Percentiles rank a stretch among this genome's conserved stretches.
These are phyloP conservation scores for Chymomyza costata DNA, from an alignment of 1,140 invertebrate species.

Conservation along the genomic window DNA sequence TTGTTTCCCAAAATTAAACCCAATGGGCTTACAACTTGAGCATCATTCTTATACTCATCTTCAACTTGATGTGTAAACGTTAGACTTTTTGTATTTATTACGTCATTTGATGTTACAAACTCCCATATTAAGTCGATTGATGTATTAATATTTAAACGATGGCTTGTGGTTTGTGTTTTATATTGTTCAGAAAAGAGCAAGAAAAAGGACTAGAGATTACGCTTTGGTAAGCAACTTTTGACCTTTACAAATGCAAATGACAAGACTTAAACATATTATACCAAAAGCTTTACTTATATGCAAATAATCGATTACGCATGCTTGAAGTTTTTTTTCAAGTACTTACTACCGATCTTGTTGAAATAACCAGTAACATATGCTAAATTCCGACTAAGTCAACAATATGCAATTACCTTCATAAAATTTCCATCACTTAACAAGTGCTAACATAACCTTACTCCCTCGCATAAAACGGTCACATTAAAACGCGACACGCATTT, in stretches of 20 bases:
- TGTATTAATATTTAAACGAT: conserved; percentile 73
- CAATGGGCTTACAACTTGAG: no score
- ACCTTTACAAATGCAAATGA: conserved; percentile 35
- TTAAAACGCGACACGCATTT: conserved; percentile 37
- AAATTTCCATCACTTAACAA: conserved; percentile 10
- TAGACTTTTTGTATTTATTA: no score
- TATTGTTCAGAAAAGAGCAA: conserved; percentile 19
- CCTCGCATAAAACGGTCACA: conserved; percentile 13
- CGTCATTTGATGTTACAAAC: conserved; percentile 64
- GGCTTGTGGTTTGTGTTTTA: conserved; percentile 51
- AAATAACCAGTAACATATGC: no score
- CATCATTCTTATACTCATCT: conserved; percentile 30
- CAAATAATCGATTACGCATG: no score
- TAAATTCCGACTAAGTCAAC: not conserved
- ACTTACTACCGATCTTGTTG: no score
- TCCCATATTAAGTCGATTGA: conserved; percentile 73
- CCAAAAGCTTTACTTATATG: no score
- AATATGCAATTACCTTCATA: conserved; percentile 15
- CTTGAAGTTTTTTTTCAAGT: no score
- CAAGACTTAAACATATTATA: not conserved
- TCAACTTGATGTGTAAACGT: conserved; percentile 29
- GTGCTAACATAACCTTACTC: conserved; percentile 1
- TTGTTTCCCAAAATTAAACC: no score
- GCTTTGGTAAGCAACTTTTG: conserved; percentile 10
- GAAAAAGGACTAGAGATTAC: not conserved